Conservation (phyloP, 2,113 vertebrate species). For the Acrocephalus arundinaceus region DNA sequence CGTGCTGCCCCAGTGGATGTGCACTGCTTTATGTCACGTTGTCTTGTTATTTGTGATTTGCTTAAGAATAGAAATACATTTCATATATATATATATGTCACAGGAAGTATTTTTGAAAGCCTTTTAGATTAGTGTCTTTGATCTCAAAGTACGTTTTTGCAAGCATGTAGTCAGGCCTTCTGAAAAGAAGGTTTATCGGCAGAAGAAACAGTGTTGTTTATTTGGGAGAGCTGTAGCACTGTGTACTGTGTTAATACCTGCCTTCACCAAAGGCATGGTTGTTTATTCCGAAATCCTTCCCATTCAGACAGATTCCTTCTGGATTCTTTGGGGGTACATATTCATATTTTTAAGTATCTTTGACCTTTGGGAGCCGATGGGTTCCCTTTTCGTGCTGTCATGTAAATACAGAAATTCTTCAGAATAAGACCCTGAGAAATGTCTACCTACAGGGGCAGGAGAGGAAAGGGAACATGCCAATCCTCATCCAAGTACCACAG, state of each 20-base stretch:
- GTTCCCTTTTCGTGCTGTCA: not conserved
- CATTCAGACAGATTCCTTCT: not conserved
- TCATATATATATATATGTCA: not conserved
- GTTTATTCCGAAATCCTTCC: not conserved
- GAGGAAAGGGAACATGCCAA: not conserved
- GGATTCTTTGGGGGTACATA: not conserved
- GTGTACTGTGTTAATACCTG: not conserved
- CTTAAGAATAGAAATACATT: not conserved
- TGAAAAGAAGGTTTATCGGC: constrained; percentile 1
- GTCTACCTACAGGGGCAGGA: constrained; percentile 48
- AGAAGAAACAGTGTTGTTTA: constrained; percentile 13
- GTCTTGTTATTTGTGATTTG: constrained; percentile 9
- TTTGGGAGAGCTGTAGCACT: not conserved
- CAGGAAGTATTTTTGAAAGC: not conserved
- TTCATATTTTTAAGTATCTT: not conserved
- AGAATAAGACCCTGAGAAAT: constrained; percentile 24
- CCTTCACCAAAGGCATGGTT: not conserved
- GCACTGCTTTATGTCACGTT: constrained; percentile 25
- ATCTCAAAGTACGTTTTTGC: constrained; percentile 4
- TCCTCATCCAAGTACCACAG: not conserved
- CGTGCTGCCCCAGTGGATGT: constrained; percentile 20
- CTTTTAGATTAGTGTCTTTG: constrained; percentile 14
- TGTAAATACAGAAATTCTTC: not conserved
- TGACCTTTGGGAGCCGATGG: not conserved
- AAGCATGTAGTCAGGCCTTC: constrained; percentile 36